These are phyloP conservation scores for Pseudopodoces humilis DNA, from an alignment of 2,113 vertebrate species.

Conservation along the genomic window DNA sequence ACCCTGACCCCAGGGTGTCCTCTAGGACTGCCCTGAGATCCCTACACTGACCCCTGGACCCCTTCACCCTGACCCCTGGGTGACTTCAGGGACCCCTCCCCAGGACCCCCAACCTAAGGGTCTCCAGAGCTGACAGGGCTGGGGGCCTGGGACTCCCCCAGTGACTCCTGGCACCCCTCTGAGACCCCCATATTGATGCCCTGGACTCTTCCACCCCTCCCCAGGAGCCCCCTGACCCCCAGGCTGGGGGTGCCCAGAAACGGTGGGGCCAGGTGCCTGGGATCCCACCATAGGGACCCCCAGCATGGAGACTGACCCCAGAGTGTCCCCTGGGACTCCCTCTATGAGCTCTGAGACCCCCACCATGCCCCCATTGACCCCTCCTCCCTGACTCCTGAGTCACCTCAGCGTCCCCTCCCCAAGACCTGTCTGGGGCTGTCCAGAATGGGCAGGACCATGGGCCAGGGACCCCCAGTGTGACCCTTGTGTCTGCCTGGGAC, in stretches of 20 bases:
- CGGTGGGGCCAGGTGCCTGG: fast-evolving
- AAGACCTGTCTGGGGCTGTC: background rate
- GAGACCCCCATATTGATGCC: background rate
- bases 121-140: background rate
- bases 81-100: background rate
- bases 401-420: background rate
- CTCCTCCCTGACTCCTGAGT: background rate
- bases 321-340: background rate
- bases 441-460: background rate
- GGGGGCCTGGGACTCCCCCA: background rate
- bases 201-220: background rate
- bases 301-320: background rate
- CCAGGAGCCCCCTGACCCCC: background rate
- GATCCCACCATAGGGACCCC: background rate
- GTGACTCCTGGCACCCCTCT: background rate
- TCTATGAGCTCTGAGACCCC: background rate
- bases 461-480: background rate
- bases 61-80: background rate
- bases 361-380: too few relatives aligned
- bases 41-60: background rate
- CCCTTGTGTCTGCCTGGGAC: background rate
- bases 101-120: background rate
- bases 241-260: background rate
- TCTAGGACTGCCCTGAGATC: background rate
- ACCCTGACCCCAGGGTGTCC: background rate